phyloP scores from a whole-genome alignment of 2,797 vertebrate species.

The Gallirallus australis region DNA sequence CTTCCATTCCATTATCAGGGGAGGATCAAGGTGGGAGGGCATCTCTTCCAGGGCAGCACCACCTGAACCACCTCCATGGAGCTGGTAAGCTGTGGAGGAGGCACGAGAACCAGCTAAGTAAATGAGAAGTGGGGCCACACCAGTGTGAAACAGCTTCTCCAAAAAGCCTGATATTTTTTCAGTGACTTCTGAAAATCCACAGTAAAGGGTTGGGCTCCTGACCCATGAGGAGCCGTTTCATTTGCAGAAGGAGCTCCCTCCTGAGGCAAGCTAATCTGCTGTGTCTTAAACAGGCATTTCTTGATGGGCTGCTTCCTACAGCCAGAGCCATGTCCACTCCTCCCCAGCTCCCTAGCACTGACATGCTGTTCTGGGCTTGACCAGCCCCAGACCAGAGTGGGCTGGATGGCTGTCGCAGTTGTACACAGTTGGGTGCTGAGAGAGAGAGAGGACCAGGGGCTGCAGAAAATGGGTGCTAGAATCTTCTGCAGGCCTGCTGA shows the following conservation, averaged over 20 bases:
- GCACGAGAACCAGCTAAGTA: background rate
- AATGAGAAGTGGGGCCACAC: background rate
- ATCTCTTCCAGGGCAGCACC: background rate
- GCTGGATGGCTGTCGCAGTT: background rate
- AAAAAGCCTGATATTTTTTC: background rate
- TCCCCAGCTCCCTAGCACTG: accelerated
- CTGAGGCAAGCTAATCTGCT: background rate
- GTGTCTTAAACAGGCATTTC: background rate
- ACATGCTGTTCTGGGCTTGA: background rate
- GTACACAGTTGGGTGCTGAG: too few relatives aligned
- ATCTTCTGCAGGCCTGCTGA: too few relatives aligned
- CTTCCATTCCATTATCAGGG: background rate
- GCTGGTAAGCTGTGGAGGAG: background rate
- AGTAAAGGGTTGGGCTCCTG: background rate
- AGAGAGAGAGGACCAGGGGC: too few relatives aligned
- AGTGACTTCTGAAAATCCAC: background rate
- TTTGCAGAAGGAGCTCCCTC: background rate
- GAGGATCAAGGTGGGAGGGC: background rate
- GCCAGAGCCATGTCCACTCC: background rate
- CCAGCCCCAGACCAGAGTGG: background rate
- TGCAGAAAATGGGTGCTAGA: too few relatives aligned
- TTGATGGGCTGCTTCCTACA: slow-evolving; percentile 18
- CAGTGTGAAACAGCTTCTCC: background rate
- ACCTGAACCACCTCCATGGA: background rate
- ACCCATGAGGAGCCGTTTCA: background rate